These are phyloP conservation scores for Macrophya alboannulata DNA, from an alignment of 2,888 invertebrate genomes.

Conservation along the genomic window DNA sequence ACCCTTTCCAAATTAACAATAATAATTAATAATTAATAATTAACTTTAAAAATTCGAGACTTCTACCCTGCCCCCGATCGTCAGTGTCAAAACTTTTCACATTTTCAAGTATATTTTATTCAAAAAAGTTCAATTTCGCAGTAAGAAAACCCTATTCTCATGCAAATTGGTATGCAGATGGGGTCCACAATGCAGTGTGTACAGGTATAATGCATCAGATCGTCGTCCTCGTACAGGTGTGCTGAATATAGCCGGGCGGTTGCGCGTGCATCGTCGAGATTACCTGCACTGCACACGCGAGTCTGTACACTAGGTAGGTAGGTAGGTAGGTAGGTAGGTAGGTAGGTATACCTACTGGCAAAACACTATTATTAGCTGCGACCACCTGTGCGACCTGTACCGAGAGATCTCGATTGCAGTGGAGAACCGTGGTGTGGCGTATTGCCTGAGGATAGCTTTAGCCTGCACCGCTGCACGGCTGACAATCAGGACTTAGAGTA, in stretches of 20 bases:
- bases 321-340: background rate
- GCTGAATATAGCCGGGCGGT: background rate
- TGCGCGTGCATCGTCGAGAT: slow-evolving; percentile 9
- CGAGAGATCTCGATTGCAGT: slow-evolving; percentile 43
- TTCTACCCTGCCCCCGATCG: no score
- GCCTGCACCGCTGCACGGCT: background rate
- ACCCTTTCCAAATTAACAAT: no score
- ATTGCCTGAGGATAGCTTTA: slow-evolving; percentile 12
- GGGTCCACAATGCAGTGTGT: background rate
- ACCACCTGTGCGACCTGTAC: slow-evolving; percentile 52
- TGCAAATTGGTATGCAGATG: background rate
- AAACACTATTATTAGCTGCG: slow-evolving; percentile 54
- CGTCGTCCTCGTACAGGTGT: background rate
- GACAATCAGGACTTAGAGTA: slow-evolving; percentile 22
- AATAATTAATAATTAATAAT: no score
- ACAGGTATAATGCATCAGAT: background rate
- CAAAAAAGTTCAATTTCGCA: background rate
- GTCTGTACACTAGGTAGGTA: background rate
- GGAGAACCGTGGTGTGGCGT: slow-evolving; percentile 31
- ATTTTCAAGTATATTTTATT: background rate
- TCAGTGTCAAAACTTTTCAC: background rate
- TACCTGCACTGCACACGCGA: slow-evolving; percentile 12
- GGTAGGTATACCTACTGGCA: background rate
- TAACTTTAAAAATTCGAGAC: no score
- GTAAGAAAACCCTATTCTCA: no score